Evolutionary conservation across 2,797 vertebrate species (phyloP), one percentile per base, ranked within the genome.

Genomic region (Crenichthys baileyi): DNA sequence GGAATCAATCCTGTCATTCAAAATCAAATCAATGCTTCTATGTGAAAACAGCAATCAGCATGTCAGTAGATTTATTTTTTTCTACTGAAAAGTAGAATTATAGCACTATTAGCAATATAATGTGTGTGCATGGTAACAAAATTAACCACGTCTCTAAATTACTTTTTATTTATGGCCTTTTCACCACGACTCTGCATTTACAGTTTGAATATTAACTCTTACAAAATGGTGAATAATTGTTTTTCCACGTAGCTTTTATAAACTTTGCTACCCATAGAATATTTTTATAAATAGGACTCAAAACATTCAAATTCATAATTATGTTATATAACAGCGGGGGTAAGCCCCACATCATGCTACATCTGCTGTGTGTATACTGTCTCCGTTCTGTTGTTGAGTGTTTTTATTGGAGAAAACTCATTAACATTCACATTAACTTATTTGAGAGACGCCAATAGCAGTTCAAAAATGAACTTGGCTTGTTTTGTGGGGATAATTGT

Each of bases 11-110:
- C 39, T 44, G 39, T 26, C 65, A 68, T 68, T 68, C 22, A 20
- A 41, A 68, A 68, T 68, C 39, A 24, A 51, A 76, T 76, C 31
- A 76, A 50, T 75, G 72, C 63, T 75, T 36, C 29, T 39, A 16
- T 46, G 60, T 29, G 36, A 24, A 55, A 74, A 41, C 9, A 50
- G 58, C 18, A 75, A 65, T 75, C 72, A 26, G 20, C 7, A 70
- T 70, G 46, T 31, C 24, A 12, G 53, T n/a, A 15, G 60, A 39
- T 65, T 63, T 15, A 13, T 48, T 63, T 63, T 24, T 8, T 56
- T n/a, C 39, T 68, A 9, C 9, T 44, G 39, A 68, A 68, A 68
- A 41, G 36, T 44, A 68, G 22, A 41, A 44, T 65, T 20, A 31
- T 41, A 41, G 63, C 20, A 67, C 63, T 67, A 4, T 67, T 11